Percentiles rank a stretch among this genome's conserved stretches.
phyloP scores from a whole-genome alignment of 2,888 invertebrate genomes.

The Trachelus stipa region DNA sequence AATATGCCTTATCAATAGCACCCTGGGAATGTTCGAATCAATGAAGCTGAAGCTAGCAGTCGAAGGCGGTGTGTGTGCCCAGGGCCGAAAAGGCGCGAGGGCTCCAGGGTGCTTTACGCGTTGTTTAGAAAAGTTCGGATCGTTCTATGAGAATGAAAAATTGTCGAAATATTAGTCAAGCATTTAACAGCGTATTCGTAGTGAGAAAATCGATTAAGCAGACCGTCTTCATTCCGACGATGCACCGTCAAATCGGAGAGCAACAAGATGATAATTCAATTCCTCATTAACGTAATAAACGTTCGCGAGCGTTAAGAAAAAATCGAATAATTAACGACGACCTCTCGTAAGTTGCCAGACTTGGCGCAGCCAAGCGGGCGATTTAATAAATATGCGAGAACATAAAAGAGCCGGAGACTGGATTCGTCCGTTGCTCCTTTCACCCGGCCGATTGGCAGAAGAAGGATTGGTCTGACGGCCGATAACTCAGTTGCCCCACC shows the following conservation, averaged over 20 bases:
- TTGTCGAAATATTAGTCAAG: background rate
- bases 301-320: background rate
- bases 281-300: background rate
- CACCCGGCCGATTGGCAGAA: slow-evolving; percentile 1
- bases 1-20: background rate
- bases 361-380: background rate
- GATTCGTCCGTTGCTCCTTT: slow-evolving; percentile 8
- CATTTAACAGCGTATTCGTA: background rate
- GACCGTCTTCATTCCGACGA: too few relatives aligned
- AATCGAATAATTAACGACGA: background rate
- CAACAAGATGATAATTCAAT: background rate
- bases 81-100: too few relatives aligned
- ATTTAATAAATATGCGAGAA: slow-evolving; percentile 2
- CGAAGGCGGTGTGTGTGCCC: too few relatives aligned
- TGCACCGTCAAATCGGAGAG: background rate
- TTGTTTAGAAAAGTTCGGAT: too few relatives aligned
- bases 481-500: background rate
- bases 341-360: background rate
- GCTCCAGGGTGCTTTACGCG: too few relatives aligned
- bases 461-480: slow-evolving; percentile 7
- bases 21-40: background rate
- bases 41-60: too few relatives aligned
- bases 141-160: background rate
- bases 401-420: background rate
- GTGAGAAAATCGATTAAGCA: background rate